Conservation (phyloP, 1,140 invertebrate genomes). For the Scaptomyza graminum region DNA sequence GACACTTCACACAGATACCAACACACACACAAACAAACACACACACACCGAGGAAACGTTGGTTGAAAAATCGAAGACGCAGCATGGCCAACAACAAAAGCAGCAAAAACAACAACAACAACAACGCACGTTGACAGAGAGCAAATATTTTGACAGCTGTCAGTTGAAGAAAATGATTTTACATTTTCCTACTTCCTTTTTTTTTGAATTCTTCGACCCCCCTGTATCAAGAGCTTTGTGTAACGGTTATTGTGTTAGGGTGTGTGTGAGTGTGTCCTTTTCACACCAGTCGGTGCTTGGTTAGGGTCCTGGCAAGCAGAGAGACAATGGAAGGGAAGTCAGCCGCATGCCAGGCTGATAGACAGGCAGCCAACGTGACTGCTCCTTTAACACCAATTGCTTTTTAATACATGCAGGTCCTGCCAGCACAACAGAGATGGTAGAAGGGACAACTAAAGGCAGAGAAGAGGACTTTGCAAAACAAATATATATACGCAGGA, state of each 20-base stretch:
- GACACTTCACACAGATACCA: slow-evolving; percentile 17
- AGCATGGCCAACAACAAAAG: slow-evolving; percentile 8
- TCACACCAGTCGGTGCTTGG: slow-evolving; percentile 30
- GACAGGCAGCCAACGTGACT: slow-evolving; percentile 69
- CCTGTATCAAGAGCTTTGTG: slow-evolving; percentile 17
- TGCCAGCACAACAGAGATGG: slow-evolving; percentile 7
- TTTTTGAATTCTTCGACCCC: slow-evolving; percentile 29
- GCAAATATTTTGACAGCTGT: slow-evolving; percentile 82
- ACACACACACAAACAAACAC: slow-evolving; percentile 8
- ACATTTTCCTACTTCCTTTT: slow-evolving; percentile 61
- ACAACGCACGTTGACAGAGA: slow-evolving; percentile 64
- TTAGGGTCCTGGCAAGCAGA: slow-evolving; percentile 21
- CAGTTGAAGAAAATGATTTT: slow-evolving; percentile 81
- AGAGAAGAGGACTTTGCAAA: not conserved
- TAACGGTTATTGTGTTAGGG: slow-evolving; percentile 17
- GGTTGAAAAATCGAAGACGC: slow-evolving; percentile 49
- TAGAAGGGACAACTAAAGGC: not conserved
- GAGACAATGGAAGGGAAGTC: slow-evolving; percentile 1
- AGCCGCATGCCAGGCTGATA: slow-evolving; percentile 47
- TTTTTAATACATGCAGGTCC: slow-evolving; percentile 80
- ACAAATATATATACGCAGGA: slow-evolving; percentile 50
- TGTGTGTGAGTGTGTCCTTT: slow-evolving; percentile 23
- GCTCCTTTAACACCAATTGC: slow-evolving; percentile 82
- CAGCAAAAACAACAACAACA: slow-evolving; percentile 6
- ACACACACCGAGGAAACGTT: slow-evolving; percentile 3